Conservation (phyloP, 2,888 invertebrate species). For the Tetramorium bicarinatum region DNA sequence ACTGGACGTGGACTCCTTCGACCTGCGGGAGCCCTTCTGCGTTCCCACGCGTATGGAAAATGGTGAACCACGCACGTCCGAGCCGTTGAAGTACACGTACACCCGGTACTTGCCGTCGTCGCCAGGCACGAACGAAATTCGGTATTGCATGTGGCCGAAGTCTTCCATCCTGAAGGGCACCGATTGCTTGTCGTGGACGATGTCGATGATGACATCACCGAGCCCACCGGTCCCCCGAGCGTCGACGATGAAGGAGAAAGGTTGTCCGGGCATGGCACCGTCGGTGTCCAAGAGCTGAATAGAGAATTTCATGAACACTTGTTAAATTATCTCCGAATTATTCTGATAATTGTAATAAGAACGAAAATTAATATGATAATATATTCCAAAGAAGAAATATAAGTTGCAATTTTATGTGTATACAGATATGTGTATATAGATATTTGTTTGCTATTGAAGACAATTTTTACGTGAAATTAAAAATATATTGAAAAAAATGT, state of each 20-base stretch:
- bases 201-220: slow-evolving; percentile 95
- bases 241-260: slow-evolving; percentile 94
- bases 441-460: neutral
- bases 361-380: neutral
- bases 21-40: slow-evolving; percentile 87
- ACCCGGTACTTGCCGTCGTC: slow-evolving; percentile 93
- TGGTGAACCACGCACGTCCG: slow-evolving; percentile 93
- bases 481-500: neutral
- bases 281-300: slow-evolving; percentile 90
- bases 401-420: neutral
- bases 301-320: neutral
- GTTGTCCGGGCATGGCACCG: slow-evolving; percentile 94
- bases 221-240: slow-evolving; percentile 93
- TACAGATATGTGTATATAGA: neutral
- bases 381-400: neutral
- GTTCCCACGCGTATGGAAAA: slow-evolving; percentile 95
- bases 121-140: slow-evolving; percentile 93
- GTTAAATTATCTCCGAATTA: neutral
- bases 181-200: slow-evolving; percentile 95
- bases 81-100: slow-evolving; percentile 97
- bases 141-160: slow-evolving; percentile 91
- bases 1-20: slow-evolving; percentile 78
- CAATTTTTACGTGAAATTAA: neutral
- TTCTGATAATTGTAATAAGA: neutral
- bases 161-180: slow-evolving; percentile 94